Conservation (phyloP, 2,113 vertebrate genomes). For the Xyliphius kryptos region DNA sequence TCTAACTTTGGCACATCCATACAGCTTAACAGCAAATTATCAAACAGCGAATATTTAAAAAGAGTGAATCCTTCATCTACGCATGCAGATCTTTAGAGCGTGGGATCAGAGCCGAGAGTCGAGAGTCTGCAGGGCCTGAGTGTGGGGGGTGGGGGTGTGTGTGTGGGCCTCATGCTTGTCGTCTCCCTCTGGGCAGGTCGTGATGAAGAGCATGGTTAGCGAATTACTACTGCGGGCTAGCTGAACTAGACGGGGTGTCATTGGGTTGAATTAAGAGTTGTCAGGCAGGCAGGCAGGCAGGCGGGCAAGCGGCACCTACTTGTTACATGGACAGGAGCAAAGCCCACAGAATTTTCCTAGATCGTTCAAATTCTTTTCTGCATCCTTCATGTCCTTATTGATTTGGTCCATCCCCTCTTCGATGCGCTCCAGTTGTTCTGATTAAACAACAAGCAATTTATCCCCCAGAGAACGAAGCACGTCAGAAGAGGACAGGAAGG, state of each 20-base stretch:
- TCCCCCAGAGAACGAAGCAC: constrained; percentile 92
- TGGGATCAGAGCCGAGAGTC: not conserved
- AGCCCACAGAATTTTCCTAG: constrained; percentile 84
- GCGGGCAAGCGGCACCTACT: constrained; percentile 91
- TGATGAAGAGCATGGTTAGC: constrained; percentile 8
- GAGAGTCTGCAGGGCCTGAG: not conserved
- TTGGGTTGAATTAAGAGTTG: constrained; percentile 37
- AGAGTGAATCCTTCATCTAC: constrained; percentile 4
- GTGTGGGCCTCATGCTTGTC: constrained; percentile 38
- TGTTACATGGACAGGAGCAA: constrained; percentile 79
- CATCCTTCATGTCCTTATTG: constrained; percentile 99
- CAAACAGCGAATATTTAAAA: constrained; percentile 3
- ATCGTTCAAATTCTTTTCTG: constrained; percentile 84
- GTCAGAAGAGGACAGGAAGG: constrained; percentile 84
- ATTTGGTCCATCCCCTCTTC: constrained; percentile 99
- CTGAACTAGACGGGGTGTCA: constrained; percentile 40
- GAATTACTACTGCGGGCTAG: constrained; percentile 45
- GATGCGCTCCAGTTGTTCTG: constrained; percentile 99
- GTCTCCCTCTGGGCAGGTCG: too few relatives aligned
- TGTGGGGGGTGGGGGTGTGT: too few relatives aligned
- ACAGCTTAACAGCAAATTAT: constrained; percentile 11
- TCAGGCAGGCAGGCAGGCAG: constrained; percentile 64
- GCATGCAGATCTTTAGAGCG: constrained; percentile 23
- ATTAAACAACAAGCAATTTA: constrained; percentile 85
- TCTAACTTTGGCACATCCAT: constrained; percentile 37